Evolutionary conservation across 2,888 invertebrate species (phyloP), one percentile per base, ranked within the genome.

Genomic region (Pachydiplax longipennis): DNA sequence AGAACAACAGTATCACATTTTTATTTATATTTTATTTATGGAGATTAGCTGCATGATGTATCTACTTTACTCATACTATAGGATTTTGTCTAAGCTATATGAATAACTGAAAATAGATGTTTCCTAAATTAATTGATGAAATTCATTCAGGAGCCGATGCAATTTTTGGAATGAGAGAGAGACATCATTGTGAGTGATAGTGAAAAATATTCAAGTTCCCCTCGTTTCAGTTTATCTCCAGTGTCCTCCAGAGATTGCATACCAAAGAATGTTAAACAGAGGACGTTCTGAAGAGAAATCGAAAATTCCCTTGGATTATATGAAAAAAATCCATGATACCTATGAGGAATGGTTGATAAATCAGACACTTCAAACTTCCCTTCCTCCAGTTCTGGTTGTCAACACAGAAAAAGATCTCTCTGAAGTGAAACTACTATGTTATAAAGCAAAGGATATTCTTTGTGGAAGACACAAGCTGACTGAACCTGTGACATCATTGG

Each of bases 311-410:
- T 91, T 94, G 90, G 92, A 93, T 3, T 94, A 94, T 91, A 91
- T 94, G 61, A 91, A 91, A n/a, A 91, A 93, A 48, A 92, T 95
- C 3, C 94, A 95, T 92, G 92, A 93, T 15, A 92, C 94, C 35
- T 94, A 95, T 92, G 95, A 95, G 92, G 93, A 94, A 44, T 95
- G 95, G 95, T 92, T 95, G 73, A 92, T 94, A 44, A 92, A 92
- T 13, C 91, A 92, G 35, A 90, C 91, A n/a, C 82, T 91, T 22
- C 61, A 81, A 10, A 81, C 91, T 6, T 90, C 92, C 8, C 91
- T 92, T n/a, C 92, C 92, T 37, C 92, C 93, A 37, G 93, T 93
- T 13, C 91, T 94, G 81, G 92, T 93, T 4, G 92, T 94, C 4
- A 93, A 94, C 91, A 94, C 93, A 0, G 92, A 94, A 91, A 93